Conservation (phyloP, 1,140 invertebrate species). For the Drosophila kohkoa region DNA sequence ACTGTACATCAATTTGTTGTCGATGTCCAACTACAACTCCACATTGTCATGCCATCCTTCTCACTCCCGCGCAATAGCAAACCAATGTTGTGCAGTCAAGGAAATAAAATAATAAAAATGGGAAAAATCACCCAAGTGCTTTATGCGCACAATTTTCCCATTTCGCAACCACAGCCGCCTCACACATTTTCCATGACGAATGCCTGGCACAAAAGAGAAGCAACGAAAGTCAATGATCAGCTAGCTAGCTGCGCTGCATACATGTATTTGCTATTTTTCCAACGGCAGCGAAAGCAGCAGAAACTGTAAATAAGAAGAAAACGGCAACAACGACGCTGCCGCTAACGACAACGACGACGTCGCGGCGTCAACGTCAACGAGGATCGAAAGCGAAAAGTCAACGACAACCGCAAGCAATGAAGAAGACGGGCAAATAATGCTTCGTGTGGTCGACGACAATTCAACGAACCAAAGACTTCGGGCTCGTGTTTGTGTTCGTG, state of each 20-base stretch:
- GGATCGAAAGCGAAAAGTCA: conserved; percentile 66
- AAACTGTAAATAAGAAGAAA: conserved; percentile 82
- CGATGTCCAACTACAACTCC: neutral
- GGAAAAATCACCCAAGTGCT: conserved; percentile 27
- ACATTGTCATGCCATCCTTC: neutral
- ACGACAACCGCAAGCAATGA: conserved; percentile 55
- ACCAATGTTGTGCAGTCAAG: neutral
- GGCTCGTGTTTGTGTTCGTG: too few relatives aligned
- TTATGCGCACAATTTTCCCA: conserved; percentile 46
- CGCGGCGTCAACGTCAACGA: conserved; percentile 37
- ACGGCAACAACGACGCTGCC: conserved; percentile 57
- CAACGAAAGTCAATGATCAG: conserved; percentile 82
- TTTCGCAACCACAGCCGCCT: conserved; percentile 51
- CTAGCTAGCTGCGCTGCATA: conserved; percentile 48
- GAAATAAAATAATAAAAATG: conserved; percentile 13
- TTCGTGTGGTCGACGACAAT: conserved; percentile 48
- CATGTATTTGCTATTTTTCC: conserved; percentile 70
- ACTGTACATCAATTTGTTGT: neutral
- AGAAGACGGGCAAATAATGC: conserved; percentile 28
- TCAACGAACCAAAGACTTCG: conserved; percentile 23
- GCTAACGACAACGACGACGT: conserved; percentile 24
- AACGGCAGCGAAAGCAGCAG: conserved; percentile 80
- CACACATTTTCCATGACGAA: conserved; percentile 76
- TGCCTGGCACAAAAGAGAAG: conserved; percentile 70
- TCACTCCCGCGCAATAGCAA: neutral